These are phyloP conservation scores for Poeciliopsis infans DNA, from an alignment of 2,797 vertebrate species.

Conservation along the genomic window DNA sequence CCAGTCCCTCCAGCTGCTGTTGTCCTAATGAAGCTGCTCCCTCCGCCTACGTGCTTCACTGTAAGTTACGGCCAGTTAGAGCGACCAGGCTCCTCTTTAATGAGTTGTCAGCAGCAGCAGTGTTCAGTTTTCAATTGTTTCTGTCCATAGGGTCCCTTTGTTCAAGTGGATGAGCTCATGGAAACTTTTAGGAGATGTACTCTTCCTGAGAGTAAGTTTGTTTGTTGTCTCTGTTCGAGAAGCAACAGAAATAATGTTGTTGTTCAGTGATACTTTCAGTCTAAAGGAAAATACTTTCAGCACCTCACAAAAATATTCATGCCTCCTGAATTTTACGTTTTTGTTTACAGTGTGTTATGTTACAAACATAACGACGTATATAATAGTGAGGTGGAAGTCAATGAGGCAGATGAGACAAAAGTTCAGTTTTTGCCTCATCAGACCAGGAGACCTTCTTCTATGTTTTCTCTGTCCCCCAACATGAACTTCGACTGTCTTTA, in stretches of 20 bases:
- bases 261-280: not conserved
- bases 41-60: slow-evolving; percentile 94
- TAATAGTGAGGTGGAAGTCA: not conserved
- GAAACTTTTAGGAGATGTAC: slow-evolving; percentile 95
- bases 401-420: too few species aligned
- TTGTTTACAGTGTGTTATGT: not conserved
- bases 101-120: not conserved
- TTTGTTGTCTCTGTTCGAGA: not conserved
- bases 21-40: slow-evolving; percentile 96
- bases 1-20: slow-evolving; percentile 96
- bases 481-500: not conserved
- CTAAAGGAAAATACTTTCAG: not conserved
- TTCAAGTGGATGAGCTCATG: slow-evolving; percentile 98
- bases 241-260: not conserved
- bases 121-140: slow-evolving; percentile 32
- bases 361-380: not conserved
- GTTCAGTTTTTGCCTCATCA: not conserved
- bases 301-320: not conserved
- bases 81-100: slow-evolving; percentile 13
- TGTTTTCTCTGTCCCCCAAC: too few species aligned
- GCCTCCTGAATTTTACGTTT: not conserved
- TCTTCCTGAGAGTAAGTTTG: slow-evolving; percentile 94
- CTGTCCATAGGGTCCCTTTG: slow-evolving; percentile 91
- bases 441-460: not conserved
- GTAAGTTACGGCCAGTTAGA: slow-evolving; percentile 76